Base-by-base conservation (phyloP, 2,113 vertebrate genomes). In the Aspidoscelis tigris region DNA sequence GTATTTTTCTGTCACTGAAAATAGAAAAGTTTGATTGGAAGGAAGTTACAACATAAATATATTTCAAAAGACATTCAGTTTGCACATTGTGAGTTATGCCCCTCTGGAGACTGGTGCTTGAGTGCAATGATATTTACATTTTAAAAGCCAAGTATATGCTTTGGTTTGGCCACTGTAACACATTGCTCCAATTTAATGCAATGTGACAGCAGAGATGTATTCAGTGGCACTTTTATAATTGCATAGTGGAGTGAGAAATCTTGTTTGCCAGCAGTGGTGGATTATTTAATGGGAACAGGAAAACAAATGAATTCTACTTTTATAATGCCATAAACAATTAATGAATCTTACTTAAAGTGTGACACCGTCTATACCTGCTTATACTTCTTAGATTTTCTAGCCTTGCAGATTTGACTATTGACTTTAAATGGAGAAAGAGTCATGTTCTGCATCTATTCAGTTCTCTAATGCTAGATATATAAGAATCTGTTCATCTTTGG, bases 71-170 rank as follows among this genome's bases (percentile, higher is more conserved):
- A 5, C 18, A 61, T 33, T 61, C 58, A 61, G 58, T 16, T 53
- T 50, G 71, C 41, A 26, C 2, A 43, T 7, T n/a, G 55, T n/a
- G 79, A 76, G 22, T 7, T 90, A 14, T 61, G 76, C 81, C 73
- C 70, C 76, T 66, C 0, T 2, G 16, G 80, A 61, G 69, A 39
- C 65, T 85, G 41, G 24, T 84, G 68, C 78, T 50, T 87, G 81
- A 83, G 82, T 0, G 2, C 82, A 83, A n/a, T 87, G 50, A 0
- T 10, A 81, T 55, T 76, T 84, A 47, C 11, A 69, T 70, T 43
- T 81, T 90, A 89, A 93, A 87, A 92, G 74, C 84, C 8, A 43
- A 84, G 81, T 90, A 84, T 1, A 83, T 47, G 7, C 83, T 71
- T 70, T 39, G 74, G 11, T 82, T 12, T 14, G 44, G 86, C n/a